phyloP scores from a whole-genome alignment of 53 echinoderm and acorn worm genomes.

The Temnopleurus reevesii region DNA sequence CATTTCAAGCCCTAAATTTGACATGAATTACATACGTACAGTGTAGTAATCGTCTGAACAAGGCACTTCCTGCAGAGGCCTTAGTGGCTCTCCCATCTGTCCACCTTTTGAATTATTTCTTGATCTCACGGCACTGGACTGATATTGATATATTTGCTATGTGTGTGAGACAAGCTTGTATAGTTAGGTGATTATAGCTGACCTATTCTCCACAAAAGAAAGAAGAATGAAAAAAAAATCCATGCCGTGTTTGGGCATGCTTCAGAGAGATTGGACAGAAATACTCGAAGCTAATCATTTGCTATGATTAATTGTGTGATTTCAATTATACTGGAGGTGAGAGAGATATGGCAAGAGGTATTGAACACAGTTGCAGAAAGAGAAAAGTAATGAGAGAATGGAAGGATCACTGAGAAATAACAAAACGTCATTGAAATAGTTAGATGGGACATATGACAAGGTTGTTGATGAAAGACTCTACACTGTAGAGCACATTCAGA shows the following conservation, averaged over 20 bases:
- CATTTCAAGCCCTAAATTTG: no score
- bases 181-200: conserved; percentile 9
- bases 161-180: not conserved
- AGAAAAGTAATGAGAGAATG: not conserved
- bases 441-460: no score
- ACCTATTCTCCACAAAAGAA: not conserved
- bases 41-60: no score
- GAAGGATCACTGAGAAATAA: no score
- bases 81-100: not conserved
- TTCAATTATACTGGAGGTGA: not conserved
- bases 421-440: no score
- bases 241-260: not conserved
- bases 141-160: conserved; percentile 17
- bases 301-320: not conserved
- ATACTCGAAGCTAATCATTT: not conserved
- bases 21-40: no score
- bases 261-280: not conserved
- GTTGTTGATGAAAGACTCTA: no score
- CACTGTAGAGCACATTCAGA: no score
- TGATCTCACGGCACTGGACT: not conserved
- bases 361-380: not conserved
- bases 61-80: conserved; percentile 7
- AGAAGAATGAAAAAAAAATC: not conserved
- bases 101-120: conserved; percentile 22
- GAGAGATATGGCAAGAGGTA: not conserved